A percentile compares a stretch with the other conserved stretches of the same genome.
phyloP scores from a whole-genome alignment of 2,113 vertebrate species.

The Geothlypis trichas region DNA sequence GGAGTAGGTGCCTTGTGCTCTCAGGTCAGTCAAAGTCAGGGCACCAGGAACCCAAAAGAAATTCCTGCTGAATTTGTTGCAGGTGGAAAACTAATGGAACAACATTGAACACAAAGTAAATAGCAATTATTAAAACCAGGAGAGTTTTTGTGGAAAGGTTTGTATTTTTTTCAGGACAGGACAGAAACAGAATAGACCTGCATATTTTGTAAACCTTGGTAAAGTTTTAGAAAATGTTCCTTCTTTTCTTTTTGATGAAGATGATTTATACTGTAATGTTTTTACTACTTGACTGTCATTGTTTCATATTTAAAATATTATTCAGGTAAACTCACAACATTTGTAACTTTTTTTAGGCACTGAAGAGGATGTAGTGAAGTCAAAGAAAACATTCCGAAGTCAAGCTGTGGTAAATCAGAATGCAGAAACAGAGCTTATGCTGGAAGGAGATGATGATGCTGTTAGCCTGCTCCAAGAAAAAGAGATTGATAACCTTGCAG shows the following conservation, averaged over 20 bases:
- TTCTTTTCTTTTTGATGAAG: neutral
- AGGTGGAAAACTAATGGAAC: neutral
- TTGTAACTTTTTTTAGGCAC: slow-evolving; percentile 74
- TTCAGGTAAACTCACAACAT: neutral
- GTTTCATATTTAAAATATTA: neutral
- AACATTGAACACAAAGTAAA: neutral
- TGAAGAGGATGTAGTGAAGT: slow-evolving; percentile 84
- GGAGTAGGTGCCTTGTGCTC: neutral
- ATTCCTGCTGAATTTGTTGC: neutral
- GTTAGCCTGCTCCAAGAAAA: slow-evolving; percentile 95
- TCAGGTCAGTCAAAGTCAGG: neutral
- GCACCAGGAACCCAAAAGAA: neutral
- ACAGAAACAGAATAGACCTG: neutral
- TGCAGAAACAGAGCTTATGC: slow-evolving; percentile 87
- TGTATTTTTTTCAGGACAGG: neutral
- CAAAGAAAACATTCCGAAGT: slow-evolving; percentile 84
- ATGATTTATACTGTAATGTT: neutral
- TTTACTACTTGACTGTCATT: neutral
- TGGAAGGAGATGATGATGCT: slow-evolving; percentile 93
- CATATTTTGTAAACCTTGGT: neutral
- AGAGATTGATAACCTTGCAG: slow-evolving; percentile 93
- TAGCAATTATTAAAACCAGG: slow-evolving; percentile 10
- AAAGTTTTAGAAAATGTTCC: neutral
- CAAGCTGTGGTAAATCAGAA: slow-evolving; percentile 85
- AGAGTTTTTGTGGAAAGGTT: neutral